Conservation (phyloP, 1,140 invertebrate species). For the Bicyclus anynana region DNA sequence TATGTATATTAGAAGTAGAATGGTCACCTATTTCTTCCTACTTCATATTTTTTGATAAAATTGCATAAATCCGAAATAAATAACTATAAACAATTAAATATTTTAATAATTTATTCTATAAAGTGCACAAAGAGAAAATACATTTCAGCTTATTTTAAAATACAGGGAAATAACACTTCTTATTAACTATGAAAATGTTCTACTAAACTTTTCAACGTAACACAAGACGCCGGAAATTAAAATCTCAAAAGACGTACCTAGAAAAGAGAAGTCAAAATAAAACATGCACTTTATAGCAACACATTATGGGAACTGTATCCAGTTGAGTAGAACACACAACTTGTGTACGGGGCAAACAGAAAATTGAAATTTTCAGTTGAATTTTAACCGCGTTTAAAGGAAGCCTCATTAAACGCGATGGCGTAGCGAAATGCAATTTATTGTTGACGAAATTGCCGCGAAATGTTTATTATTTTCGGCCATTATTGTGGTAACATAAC, state of each 20-base stretch:
- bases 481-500: neutral
- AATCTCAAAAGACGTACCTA: neutral
- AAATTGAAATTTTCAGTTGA: constrained; percentile 33
- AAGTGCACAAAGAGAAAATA: no score
- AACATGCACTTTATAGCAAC: neutral
- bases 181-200: neutral
- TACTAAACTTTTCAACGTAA: neutral
- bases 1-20: no score
- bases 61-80: no score
- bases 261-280: neutral
- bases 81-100: no score
- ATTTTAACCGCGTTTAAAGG: constrained; percentile 27
- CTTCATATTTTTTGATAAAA: no score
- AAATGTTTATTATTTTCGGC: constrained; percentile 1
- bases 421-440: constrained; percentile 32
- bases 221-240: neutral
- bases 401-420: constrained; percentile 32
- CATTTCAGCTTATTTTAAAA: no score
- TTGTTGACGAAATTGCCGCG: constrained; percentile 14
- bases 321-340: constrained; percentile 13
- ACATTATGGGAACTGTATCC: constrained; percentile 24
- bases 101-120: no score
- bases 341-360: constrained; percentile 8
- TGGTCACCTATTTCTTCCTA: no score
- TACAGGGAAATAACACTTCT: neutral